Conservation (phyloP, 2,888 invertebrate genomes). For the Thecophora atra region DNA sequence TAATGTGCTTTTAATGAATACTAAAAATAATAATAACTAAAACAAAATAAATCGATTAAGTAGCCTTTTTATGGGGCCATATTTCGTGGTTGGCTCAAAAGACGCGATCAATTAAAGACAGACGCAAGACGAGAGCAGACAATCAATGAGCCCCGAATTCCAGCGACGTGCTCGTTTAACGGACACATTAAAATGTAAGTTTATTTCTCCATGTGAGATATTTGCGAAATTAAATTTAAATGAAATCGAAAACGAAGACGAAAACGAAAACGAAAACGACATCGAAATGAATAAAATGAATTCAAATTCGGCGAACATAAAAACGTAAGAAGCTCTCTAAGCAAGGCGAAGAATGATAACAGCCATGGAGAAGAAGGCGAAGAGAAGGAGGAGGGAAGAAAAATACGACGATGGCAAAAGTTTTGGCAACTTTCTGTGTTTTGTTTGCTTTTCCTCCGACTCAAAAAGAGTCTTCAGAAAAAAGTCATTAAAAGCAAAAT, state of each 20-base stretch:
- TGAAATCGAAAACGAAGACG: background rate
- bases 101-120: conserved; percentile 4
- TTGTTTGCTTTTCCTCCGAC: too few species aligned
- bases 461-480: too few species aligned
- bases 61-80: conserved; percentile 18
- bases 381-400: background rate
- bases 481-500: background rate
- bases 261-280: background rate
- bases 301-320: too few species aligned
- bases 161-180: background rate
- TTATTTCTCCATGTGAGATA: conserved; percentile 1
- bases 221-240: conserved; percentile 7
- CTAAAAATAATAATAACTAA: background rate
- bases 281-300: too few species aligned
- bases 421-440: background rate
- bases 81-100: background rate
- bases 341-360: too few species aligned
- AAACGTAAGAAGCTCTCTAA: too few species aligned
- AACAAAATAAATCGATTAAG: conserved; percentile 9
- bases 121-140: background rate
- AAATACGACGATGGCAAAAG: background rate
- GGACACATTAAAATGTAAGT: conserved; percentile 7
- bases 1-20: conserved; percentile 13
- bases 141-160: background rate
- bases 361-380: background rate